Conservation (phyloP, 1,140 invertebrate genomes). For the Pachyrhynchus sulphureomaculatus region DNA sequence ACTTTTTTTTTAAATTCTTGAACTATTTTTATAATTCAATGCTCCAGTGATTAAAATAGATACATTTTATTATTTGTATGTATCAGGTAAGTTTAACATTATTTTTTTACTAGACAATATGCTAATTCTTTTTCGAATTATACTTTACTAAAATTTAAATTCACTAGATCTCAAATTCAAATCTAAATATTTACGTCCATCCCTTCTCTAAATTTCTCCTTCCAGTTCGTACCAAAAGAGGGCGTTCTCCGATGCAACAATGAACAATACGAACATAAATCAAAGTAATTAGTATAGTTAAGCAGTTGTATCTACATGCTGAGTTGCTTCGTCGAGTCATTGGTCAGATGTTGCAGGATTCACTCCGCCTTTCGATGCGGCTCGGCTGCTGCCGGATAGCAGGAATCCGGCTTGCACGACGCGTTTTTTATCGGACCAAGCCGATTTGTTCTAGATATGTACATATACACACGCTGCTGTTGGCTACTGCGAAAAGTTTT, state of each 20-base stretch:
- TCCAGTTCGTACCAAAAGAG: conserved; percentile 25
- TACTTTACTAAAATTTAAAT: no score
- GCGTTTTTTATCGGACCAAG: conserved; percentile 20
- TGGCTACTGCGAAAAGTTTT: neutral
- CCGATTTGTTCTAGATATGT: conserved; percentile 31
- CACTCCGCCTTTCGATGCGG: conserved; percentile 46
- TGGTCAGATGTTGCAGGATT: conserved; percentile 45
- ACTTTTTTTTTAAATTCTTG: no score
- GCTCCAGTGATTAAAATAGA: no score
- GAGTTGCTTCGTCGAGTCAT: conserved; percentile 48
- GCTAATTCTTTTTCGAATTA: no score
- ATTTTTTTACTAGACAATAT: no score
- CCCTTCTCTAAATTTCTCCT: conserved; percentile 3
- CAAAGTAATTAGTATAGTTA: conserved; percentile 66
- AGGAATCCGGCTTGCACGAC: conserved; percentile 37
- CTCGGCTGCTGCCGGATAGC: conserved; percentile 39
- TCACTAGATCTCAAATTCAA: no score
- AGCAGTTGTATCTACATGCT: conserved; percentile 52
- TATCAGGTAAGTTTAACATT: no score
- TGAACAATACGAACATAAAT: conserved; percentile 65
- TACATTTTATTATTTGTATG: no score
- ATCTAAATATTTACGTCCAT: neutral
- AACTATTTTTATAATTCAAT: no score
- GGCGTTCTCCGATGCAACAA: conserved; percentile 46
- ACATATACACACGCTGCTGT: neutral